Evolutionary conservation across 2,888 invertebrate genomes (phyloP).

Genomic region (Stenoptilia bipunctidactyla): DNA sequence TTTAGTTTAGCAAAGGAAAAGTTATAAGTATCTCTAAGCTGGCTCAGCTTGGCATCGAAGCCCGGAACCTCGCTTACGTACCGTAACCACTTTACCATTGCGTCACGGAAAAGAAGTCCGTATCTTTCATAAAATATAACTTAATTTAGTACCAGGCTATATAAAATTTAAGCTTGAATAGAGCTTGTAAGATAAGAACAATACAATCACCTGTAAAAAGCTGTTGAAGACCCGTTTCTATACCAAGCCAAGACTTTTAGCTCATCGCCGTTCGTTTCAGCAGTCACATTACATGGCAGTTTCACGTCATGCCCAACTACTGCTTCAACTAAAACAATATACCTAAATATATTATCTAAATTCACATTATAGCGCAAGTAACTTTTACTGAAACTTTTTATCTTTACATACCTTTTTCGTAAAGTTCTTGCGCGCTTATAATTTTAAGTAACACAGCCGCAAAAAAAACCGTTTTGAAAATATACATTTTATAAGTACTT

Average conservation of each 20-base stretch:
- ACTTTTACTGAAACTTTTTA: neutral
- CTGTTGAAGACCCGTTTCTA: conserved; percentile 38
- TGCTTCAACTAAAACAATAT: conserved; percentile 34
- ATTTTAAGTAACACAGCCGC: conserved; percentile 25
- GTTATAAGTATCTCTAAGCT: too few species aligned
- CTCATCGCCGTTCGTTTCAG: conserved; percentile 39
- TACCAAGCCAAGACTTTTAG: conserved; percentile 55
- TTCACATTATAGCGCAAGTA: neutral
- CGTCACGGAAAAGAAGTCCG: too few species aligned
- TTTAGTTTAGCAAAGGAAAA: too few species aligned
- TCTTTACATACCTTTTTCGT: conserved; percentile 37
- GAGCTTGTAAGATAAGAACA: too few species aligned
- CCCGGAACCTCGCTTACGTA: too few species aligned
- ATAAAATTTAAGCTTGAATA: too few species aligned
- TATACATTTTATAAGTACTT: too few species aligned
- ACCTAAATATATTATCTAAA: neutral
- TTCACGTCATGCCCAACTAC: conserved; percentile 46
- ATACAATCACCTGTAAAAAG: conserved; percentile 48
- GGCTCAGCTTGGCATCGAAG: too few species aligned
- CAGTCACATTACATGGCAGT: conserved; percentile 49
- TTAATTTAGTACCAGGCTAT: too few species aligned
- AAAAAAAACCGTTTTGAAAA: conserved; percentile 18
- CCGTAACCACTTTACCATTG: too few species aligned
- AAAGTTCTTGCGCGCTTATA: conserved; percentile 32
- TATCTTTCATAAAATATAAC: too few species aligned